phyloP scores from a whole-genome alignment of 2,888 invertebrate genomes.

The Thera obeliscata region DNA sequence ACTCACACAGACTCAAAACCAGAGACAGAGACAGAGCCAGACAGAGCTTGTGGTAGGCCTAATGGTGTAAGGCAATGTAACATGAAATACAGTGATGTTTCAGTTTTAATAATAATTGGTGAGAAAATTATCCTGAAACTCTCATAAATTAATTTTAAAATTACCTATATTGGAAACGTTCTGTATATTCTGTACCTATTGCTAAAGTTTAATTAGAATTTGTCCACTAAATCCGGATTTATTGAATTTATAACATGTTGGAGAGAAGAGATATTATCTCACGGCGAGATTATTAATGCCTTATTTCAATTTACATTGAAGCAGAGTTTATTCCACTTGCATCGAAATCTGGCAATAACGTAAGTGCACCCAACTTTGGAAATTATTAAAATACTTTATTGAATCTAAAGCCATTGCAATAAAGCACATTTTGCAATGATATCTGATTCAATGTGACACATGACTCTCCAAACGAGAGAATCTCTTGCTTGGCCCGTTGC shows the following conservation, averaged over 20 bases:
- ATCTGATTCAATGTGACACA: conserved; percentile 16
- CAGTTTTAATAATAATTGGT: too few species aligned
- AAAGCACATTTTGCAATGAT: conserved; percentile 11
- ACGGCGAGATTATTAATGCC: neutral
- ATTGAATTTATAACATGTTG: too few species aligned
- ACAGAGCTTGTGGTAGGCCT: too few species aligned
- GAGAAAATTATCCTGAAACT: too few species aligned
- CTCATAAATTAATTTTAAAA: too few species aligned
- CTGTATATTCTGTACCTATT: too few species aligned
- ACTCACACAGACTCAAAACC: too few species aligned
- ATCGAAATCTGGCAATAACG: neutral
- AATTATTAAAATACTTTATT: neutral
- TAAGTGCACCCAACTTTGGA: neutral
- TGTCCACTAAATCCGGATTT: neutral
- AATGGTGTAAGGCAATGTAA: too few species aligned
- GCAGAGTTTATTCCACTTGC: neutral
- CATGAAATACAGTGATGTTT: too few species aligned
- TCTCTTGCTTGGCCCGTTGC: conserved; percentile 66
- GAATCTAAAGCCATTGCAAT: conserved; percentile 1
- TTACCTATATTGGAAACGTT: too few species aligned
- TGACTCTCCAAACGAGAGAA: conserved; percentile 46
- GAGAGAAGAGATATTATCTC: too few species aligned
- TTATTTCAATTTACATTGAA: neutral
- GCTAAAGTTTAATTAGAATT: neutral
- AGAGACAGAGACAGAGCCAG: too few species aligned